Percentiles rank a stretch among this genome's conserved stretches.
Evolutionary conservation across 1,140 invertebrate genomes (phyloP).

Genomic region (Notospermus geniculatus): DNA sequence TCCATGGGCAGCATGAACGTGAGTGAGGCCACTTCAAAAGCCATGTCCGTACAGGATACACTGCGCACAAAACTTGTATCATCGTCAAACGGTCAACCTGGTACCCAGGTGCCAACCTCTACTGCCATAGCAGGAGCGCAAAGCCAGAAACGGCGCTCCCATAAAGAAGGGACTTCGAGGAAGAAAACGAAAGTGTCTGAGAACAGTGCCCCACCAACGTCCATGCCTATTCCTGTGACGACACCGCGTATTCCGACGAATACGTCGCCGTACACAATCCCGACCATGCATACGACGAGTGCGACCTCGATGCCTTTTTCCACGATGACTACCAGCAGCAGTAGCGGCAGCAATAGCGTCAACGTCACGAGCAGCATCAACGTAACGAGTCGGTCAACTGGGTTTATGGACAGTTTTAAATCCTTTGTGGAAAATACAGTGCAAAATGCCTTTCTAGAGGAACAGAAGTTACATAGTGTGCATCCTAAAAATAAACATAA

Average conservation of each 20-base stretch:
- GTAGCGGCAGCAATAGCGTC: not conserved
- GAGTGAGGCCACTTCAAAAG: not conserved
- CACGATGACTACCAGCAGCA: too few relatives aligned
- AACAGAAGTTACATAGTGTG: constrained; percentile 14
- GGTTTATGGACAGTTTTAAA: constrained; percentile 52
- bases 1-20: not conserved
- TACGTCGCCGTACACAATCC: constrained; percentile 61
- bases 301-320: too few relatives aligned
- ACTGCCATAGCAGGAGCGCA: not conserved
- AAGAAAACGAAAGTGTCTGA: constrained; percentile 7
- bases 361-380: constrained; percentile 36
- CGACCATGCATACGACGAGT: constrained; percentile 2
- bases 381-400: constrained; percentile 19
- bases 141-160: not conserved
- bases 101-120: not conserved
- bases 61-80: too few relatives aligned
- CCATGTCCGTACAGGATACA: not conserved
- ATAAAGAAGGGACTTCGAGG: not conserved
- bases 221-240: constrained; percentile 62
- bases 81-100: too few relatives aligned
- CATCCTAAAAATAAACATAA: constrained; percentile 22
- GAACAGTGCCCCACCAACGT: constrained; percentile 58
- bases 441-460: constrained; percentile 50
- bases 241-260: constrained; percentile 60
- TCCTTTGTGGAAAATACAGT: constrained; percentile 55